A percentile compares a stretch with the other conserved stretches of the same genome.
phyloP scores from a whole-genome alignment of 2,797 vertebrate species.

The Micrastur ruficollis region DNA sequence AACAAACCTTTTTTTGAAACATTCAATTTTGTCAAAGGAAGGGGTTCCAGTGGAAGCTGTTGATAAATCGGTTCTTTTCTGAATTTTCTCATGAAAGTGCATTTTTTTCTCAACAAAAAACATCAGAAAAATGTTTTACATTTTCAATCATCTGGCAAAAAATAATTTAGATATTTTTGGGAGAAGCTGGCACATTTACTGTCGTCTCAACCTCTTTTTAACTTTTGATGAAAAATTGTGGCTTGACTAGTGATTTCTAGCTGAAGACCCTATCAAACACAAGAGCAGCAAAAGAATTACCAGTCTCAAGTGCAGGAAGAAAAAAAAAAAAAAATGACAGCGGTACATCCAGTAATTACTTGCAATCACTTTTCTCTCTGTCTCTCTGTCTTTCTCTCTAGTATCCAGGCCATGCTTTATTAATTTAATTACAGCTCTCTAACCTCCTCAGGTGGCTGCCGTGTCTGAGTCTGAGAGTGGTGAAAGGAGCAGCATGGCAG shows the following conservation, averaged over 20 bases:
- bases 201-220: background rate
- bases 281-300: background rate
- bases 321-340: background rate
- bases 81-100: background rate
- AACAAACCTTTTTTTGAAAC: background rate
- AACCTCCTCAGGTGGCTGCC: background rate
- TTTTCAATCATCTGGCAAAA: background rate
- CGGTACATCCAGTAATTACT: background rate
- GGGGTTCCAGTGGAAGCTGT: background rate
- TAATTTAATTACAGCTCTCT: conserved; percentile 46
- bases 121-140: background rate
- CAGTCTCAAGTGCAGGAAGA: background rate
- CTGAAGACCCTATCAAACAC: background rate
- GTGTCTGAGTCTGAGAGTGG: background rate
- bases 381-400: background rate
- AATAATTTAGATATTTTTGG: background rate
- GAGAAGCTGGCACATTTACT: background rate
- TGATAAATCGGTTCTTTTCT: background rate
- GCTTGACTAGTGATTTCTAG: background rate
- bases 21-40: background rate
- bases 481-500: background rate
- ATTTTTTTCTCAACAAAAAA: background rate
- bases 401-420: background rate
- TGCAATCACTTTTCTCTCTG: background rate
- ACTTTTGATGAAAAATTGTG: background rate